These are phyloP conservation scores for Camelus bactrianus DNA, from an alignment of 2,113 vertebrate genomes.

Conservation along the genomic window DNA sequence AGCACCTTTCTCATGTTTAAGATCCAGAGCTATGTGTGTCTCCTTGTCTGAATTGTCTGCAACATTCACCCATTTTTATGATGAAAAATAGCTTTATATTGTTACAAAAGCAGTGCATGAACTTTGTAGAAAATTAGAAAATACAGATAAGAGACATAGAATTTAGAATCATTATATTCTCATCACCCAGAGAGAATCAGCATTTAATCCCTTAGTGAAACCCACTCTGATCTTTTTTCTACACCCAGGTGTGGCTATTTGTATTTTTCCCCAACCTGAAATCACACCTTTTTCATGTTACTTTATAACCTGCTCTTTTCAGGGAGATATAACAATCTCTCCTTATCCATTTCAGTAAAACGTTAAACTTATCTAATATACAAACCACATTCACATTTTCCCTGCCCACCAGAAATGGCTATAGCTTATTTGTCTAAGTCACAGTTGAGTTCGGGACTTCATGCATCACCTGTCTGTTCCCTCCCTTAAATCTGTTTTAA, in stretches of 20 bases:
- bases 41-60: not conserved
- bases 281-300: not conserved
- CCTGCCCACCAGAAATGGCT: not conserved
- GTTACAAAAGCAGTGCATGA: not conserved
- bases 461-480: not conserved
- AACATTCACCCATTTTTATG: not conserved
- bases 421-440: not conserved
- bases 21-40: not conserved
- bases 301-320: not conserved
- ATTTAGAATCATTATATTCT: not conserved
- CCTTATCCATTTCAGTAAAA: not conserved
- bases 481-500: not conserved
- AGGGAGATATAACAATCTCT: not conserved
- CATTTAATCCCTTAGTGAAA: not conserved
- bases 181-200: not conserved
- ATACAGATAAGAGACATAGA: not conserved
- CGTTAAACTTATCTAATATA: not conserved
- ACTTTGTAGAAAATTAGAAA: constrained; percentile 20
- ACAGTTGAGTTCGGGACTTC: not conserved
- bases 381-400: not conserved
- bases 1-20: not conserved
- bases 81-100: not conserved
- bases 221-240: not conserved
- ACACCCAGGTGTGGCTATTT: not conserved
- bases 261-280: not conserved